Percentiles rank a stretch among this genome's conserved stretches.
Conservation (phyloP, 2,797 vertebrate genomes). For the Darevskia nairensis region DNA sequence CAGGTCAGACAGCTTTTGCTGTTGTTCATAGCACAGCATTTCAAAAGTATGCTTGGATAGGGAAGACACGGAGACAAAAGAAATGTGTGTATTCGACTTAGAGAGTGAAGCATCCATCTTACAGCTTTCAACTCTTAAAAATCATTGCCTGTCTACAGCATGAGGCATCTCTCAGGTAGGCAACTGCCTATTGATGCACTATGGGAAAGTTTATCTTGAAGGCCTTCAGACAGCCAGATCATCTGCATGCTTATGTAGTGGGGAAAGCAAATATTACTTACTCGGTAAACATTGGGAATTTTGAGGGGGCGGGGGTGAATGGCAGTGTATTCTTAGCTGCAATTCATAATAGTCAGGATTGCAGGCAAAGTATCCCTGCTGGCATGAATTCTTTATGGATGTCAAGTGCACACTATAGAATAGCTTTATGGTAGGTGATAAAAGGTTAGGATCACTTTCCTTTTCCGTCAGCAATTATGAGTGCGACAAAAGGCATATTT, state of each 20-base stretch:
- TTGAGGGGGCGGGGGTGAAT: background rate
- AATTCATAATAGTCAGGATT: background rate
- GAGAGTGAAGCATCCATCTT: background rate
- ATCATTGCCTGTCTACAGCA: background rate
- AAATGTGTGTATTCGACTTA: background rate
- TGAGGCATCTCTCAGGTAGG: background rate
- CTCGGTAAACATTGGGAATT: background rate
- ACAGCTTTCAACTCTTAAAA: background rate
- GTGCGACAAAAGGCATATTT: background rate
- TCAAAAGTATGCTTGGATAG: background rate
- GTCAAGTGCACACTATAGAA: fast-evolving
- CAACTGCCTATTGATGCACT: background rate
- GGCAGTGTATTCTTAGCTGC: background rate
- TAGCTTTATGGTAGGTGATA: background rate
- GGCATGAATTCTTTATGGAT: background rate
- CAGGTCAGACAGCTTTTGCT: background rate
- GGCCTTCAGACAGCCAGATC: background rate
- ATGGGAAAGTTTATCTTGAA: background rate
- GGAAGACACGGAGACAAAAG: background rate
- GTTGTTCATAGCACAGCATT: background rate
- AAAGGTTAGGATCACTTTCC: background rate
- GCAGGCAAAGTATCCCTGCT: background rate
- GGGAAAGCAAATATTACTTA: background rate
- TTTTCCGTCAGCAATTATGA: fast-evolving
- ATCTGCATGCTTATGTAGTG: background rate